phyloP scores from a whole-genome alignment of 2,888 invertebrate genomes.

The Ophioninae sp. region DNA sequence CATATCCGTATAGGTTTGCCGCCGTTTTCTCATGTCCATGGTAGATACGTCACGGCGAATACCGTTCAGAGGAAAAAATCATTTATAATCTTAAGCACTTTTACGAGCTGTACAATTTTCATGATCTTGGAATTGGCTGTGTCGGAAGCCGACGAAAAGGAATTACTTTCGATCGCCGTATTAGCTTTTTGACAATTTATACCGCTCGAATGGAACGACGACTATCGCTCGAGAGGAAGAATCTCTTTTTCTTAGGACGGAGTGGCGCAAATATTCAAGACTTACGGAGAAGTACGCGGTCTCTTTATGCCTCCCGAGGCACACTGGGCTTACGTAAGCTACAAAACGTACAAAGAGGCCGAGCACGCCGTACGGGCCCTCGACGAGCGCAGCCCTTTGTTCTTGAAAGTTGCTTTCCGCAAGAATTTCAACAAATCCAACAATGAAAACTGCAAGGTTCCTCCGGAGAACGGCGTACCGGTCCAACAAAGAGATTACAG shows the following conservation, averaged over 20 bases:
- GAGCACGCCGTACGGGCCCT: conserved; percentile 73
- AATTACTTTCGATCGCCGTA: no score
- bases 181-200: no score
- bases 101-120: no score
- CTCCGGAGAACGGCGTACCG: conserved; percentile 1
- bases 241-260: conserved; percentile 66
- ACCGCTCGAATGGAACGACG: not conserved
- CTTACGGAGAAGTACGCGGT: conserved; percentile 67
- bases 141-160: not conserved
- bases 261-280: conserved; percentile 67
- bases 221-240: conserved; percentile 2
- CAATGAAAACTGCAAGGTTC: not conserved
- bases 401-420: conserved; percentile 69
- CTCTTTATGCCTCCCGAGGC: conserved; percentile 60
- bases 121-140: no score
- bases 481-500: conserved; percentile 54
- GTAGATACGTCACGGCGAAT: no score
- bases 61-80: no score
- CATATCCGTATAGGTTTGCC: no score
- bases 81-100: no score
- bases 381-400: conserved; percentile 69
- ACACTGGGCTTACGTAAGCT: conserved; percentile 72
- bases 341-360: conserved; percentile 70
- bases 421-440: conserved; percentile 53
- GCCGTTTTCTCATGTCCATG: no score